phyloP scores from a whole-genome alignment of 2,113 vertebrate species.

The Parus major region DNA sequence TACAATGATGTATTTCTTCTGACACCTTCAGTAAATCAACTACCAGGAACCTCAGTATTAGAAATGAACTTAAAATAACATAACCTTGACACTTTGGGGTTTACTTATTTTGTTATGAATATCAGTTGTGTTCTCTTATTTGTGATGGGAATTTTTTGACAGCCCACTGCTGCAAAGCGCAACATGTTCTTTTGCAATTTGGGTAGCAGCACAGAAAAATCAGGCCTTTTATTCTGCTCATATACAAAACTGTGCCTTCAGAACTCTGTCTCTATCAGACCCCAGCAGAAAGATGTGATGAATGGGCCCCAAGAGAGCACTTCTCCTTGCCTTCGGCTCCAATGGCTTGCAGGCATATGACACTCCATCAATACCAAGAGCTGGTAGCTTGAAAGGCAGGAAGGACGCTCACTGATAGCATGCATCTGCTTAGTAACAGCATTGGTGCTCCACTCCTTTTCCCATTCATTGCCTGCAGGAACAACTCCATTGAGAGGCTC shows the following conservation, averaged over 20 bases:
- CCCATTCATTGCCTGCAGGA: constrained; percentile 68
- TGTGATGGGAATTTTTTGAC: background rate
- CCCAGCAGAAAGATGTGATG: constrained; percentile 63
- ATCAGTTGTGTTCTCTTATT: constrained; percentile 58
- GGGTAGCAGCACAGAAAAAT: background rate
- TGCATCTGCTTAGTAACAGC: constrained; percentile 74
- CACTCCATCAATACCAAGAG: constrained; percentile 66
- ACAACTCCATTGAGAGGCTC: constrained; percentile 62
- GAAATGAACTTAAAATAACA: constrained; percentile 7
- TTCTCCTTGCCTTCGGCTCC: constrained; percentile 66
- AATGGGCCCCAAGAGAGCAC: constrained; percentile 69
- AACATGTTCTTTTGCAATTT: background rate
- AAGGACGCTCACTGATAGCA: constrained; percentile 49
- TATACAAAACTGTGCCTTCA: constrained; percentile 46
- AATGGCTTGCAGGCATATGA: constrained; percentile 63
- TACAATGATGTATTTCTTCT: background rate
- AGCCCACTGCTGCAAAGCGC: background rate
- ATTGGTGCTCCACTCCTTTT: constrained; percentile 31
- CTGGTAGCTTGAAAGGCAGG: constrained; percentile 68
- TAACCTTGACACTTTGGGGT: background rate
- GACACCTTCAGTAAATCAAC: constrained; percentile 12
- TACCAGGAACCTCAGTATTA: background rate
- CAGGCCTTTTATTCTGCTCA: background rate
- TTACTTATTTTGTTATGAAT: background rate
- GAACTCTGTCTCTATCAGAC: constrained; percentile 61